Evolutionary conservation across 1,140 invertebrate species (phyloP).

Genomic region (Trachymyrmex septentrionalis): DNA sequence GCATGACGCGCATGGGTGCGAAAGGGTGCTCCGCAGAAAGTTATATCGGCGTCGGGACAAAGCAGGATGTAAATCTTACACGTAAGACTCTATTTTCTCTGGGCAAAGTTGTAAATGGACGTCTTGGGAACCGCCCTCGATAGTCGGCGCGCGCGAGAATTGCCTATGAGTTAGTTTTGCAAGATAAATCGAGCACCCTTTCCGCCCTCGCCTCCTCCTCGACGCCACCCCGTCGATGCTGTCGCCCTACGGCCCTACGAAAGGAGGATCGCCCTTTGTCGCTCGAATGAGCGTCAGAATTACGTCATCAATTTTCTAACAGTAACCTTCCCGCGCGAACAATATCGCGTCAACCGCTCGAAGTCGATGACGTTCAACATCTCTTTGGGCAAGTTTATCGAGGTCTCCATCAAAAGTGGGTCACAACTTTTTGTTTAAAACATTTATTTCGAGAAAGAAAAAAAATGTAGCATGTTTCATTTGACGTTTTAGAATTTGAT

Average conservation of each 20-base stretch:
- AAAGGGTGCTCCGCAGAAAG: slow-evolving; percentile 59
- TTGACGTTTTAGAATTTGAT: neutral
- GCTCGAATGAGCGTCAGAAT: slow-evolving; percentile 50
- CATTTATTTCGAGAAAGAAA: neutral
- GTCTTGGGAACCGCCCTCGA: slow-evolving; percentile 68
- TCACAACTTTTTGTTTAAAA: neutral
- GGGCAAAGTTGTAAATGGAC: slow-evolving; percentile 74
- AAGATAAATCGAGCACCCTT: slow-evolving; percentile 69
- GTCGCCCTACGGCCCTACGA: slow-evolving; percentile 1
- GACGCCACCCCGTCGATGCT: neutral
- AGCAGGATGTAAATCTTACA: slow-evolving; percentile 76
- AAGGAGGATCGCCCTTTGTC: slow-evolving; percentile 56
- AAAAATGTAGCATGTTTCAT: neutral
- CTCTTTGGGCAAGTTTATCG: neutral
- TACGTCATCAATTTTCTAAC: slow-evolving; percentile 55
- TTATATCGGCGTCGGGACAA: slow-evolving; percentile 64
- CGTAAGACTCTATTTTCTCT: slow-evolving; percentile 73
- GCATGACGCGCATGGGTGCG: slow-evolving; percentile 57
- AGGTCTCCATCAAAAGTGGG: neutral
- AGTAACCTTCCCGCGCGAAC: slow-evolving; percentile 30
- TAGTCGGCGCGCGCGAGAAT: slow-evolving; percentile 63
- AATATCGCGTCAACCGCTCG: neutral
- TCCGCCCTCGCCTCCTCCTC: neutral
- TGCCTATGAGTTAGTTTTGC: slow-evolving; percentile 65
- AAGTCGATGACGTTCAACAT: slow-evolving; percentile 25